A percentile compares a stretch with the other conserved stretches of the same genome.
phyloP scores from a whole-genome alignment of 2,797 vertebrate species.

The Sardinella longiceps region DNA sequence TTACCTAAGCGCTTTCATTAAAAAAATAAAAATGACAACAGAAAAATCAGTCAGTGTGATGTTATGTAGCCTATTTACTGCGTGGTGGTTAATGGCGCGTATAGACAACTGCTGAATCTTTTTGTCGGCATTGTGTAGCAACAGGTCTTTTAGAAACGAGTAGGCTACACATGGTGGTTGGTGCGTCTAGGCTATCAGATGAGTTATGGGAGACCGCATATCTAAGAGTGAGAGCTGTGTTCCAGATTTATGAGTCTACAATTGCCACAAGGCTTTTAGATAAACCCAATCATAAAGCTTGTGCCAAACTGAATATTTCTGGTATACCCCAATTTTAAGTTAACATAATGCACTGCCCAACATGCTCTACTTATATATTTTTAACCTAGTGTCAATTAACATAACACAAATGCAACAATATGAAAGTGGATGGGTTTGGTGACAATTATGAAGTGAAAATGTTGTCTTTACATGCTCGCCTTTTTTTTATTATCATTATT shows the following conservation, averaged over 20 bases:
- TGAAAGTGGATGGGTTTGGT: neutral
- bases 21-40: neutral
- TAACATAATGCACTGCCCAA: neutral
- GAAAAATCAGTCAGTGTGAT: neutral
- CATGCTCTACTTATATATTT: neutral
- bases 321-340: neutral
- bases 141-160: neutral
- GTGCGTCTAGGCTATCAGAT: neutral
- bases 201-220: neutral
- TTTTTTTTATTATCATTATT: constrained; percentile 13
- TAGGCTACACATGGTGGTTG: neutral
- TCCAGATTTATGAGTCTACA: neutral
- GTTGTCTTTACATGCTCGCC: neutral
- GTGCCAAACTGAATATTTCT: neutral
- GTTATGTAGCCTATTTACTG: constrained; percentile 1
- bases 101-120: neutral
- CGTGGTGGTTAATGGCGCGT: neutral
- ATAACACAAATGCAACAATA: neutral
- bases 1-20: neutral
- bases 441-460: neutral
- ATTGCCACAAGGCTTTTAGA: neutral
- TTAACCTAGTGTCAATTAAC: neutral
- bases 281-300: neutral
- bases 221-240: neutral
- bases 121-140: neutral